Base-by-base conservation (phyloP, 2,888 invertebrate species). In the Diabrotica balteata region DNA sequence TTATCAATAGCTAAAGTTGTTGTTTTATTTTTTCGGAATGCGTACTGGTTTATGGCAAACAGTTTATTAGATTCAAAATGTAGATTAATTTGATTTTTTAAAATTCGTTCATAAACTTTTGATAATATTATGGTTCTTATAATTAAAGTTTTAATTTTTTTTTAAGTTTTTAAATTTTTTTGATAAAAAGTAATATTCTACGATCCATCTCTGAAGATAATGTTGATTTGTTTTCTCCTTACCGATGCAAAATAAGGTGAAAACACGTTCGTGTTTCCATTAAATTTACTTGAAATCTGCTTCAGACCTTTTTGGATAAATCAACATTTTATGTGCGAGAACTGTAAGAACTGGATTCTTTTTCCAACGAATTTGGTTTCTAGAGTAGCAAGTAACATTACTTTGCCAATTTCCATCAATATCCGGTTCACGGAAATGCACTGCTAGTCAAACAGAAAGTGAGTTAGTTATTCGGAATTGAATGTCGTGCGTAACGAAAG, bases 331-430 rank as follows among this genome's bases (percentile, higher is more conserved):
- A 44, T 54, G 54, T 54, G 32, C 32, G n/a, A 54, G 10, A 10
- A 7, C 9, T 47, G 10, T 47, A 47, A 47, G 47, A 47, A n/a
- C 53, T 9, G 53, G 53, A 53, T 53, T 53, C 53, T 53, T 53
- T 43, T 42, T 53, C 5, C 8, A 53, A 54, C 32, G 32, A 54
- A 54, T 54, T 54, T 44, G 54, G 54, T 44, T 54, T 54, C 2
- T 8, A 7, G 11, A 54, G 54, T 54, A 7, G 11, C 10, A 54
- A 42, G 54, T 54, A 7, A 54, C 43, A 42, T 42, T 54, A 32
- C 32, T 43, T 22, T 42, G 8, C 42, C 54, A 54, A 44, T 54
- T 54, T 54, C 54, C 54, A 43, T 54, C 54, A n/a, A 54, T 54
- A 54, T 54, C 44, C 11, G 54, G 32, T 54, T 5, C 32, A 7